Base-by-base conservation (phyloP, 2,113 vertebrate genomes). In the Cettia cetti region DNA sequence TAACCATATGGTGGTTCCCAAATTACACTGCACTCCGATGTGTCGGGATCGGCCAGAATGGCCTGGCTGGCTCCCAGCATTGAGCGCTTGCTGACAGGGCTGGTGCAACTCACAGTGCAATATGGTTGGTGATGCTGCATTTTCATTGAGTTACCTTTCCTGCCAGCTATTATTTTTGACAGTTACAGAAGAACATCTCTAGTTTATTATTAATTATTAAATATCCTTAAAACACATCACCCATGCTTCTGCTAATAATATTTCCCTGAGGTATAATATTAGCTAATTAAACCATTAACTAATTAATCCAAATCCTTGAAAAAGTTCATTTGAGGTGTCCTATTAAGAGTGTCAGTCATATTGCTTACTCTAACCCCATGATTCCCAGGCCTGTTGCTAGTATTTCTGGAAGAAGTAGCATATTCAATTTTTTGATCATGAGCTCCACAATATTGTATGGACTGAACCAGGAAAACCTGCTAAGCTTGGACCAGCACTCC, bases 1-100 rank as follows among this genome's bases (percentile, higher is more conserved):
- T 84, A 96, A 92, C 96, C 93, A 96, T 96, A 95, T 94, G 96
- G 81, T 94, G 30, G 64, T 92, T 95, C 96, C 90, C 84, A 97
- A 97, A 98, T 97, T 97, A 89, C 71, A 18, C 47, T 69, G 57
- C 64, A 82, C 84, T 90, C 82, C 60, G 24, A 65, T 91, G 71
- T 93, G 54, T 24, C 31, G 54, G 96, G 89, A 95, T 79, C 57
- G 49, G 89, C 90, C 92, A 85, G 95, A 94, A 65, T 2, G 66
- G 53, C 78, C 63, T 96, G 97, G 92, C 95, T 87, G 91, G 69
- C 78, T 96, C 97, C 94, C 97, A 97, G 77, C n/a, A 77, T 30
- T 2, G 10, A 96, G 91, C 88, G 87, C 71, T 85, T 78, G 92
- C 93, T 91, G 90, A 37, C 86, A 81, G 82, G 86, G 80, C 82